Conservation (phyloP, 2,888 invertebrate species). For the Sarcophaga variegata region DNA sequence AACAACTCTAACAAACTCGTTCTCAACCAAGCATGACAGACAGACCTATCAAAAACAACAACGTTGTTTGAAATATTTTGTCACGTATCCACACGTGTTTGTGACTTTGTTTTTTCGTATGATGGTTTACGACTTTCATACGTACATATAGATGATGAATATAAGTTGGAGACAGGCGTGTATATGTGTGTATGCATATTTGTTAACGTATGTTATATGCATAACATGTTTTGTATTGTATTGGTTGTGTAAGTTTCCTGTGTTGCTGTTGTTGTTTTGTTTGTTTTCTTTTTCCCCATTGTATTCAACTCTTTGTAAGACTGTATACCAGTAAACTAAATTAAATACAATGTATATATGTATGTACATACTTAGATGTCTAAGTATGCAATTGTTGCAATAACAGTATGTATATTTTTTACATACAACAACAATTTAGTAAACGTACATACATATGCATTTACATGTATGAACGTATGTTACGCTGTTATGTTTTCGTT, state of each 20-base stretch:
- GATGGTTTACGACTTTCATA: neutral
- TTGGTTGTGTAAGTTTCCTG: neutral
- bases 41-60: constrained; percentile 8
- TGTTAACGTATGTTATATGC: neutral
- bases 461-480: too few relatives aligned
- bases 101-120: constrained; percentile 16
- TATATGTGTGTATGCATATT: neutral
- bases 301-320: neutral
- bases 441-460: too few relatives aligned
- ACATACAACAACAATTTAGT: too few relatives aligned
- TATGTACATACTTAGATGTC: too few relatives aligned
- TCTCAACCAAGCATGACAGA: neutral
- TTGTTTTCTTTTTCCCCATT: constrained; percentile 5
- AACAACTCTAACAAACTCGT: neutral
- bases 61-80: constrained; percentile 50
- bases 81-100: constrained; percentile 61
- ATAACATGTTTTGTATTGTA: too few relatives aligned
- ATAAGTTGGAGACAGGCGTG: too few relatives aligned
- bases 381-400: too few relatives aligned
- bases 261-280: neutral
- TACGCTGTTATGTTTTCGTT: too few relatives aligned
- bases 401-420: too few relatives aligned
- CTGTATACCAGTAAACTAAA: too few relatives aligned
- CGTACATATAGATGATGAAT: too few relatives aligned
- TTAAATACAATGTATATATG: too few relatives aligned